These are phyloP conservation scores for Prolemur simus DNA, from an alignment of 2,113 vertebrate genomes.

Conservation along the genomic window DNA sequence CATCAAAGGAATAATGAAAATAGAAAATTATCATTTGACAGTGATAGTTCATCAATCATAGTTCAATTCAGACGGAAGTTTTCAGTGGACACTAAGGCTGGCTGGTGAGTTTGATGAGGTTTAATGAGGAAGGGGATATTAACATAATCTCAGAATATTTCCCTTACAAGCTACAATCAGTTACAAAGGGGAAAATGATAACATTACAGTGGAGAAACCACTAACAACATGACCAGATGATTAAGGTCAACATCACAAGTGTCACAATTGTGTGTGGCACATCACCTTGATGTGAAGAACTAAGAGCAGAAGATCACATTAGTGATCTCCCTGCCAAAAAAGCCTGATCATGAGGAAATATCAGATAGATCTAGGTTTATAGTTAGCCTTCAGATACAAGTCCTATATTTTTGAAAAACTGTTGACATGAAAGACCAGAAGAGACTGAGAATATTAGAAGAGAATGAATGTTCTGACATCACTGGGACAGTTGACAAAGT, in stretches of 20 bases:
- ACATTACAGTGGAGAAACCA: not conserved
- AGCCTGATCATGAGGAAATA: not conserved
- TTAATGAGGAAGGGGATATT: constrained; percentile 18
- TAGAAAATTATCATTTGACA: not conserved
- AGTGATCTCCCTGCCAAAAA: not conserved
- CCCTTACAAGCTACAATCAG: not conserved
- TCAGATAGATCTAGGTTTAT: not conserved
- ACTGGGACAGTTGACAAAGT: not conserved
- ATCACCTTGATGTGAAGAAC: not conserved
- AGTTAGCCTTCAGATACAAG: not conserved
- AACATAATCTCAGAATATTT: constrained; percentile 3
- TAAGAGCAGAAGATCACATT: not conserved
- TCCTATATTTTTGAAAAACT: not conserved
- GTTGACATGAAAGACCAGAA: not conserved
- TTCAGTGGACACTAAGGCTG: not conserved
- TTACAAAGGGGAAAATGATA: not conserved
- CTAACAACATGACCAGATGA: not conserved
- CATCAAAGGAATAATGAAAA: not conserved
- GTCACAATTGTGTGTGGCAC: not conserved
- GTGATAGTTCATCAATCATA: not conserved
- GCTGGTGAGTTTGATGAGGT: not conserved
- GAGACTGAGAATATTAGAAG: not conserved
- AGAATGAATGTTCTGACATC: not conserved
- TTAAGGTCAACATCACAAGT: not conserved
- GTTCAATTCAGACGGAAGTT: not conserved